Evolutionary conservation across 2,888 invertebrate species (phyloP).

Genomic region (Zhuqinia jingwanae): DNA sequence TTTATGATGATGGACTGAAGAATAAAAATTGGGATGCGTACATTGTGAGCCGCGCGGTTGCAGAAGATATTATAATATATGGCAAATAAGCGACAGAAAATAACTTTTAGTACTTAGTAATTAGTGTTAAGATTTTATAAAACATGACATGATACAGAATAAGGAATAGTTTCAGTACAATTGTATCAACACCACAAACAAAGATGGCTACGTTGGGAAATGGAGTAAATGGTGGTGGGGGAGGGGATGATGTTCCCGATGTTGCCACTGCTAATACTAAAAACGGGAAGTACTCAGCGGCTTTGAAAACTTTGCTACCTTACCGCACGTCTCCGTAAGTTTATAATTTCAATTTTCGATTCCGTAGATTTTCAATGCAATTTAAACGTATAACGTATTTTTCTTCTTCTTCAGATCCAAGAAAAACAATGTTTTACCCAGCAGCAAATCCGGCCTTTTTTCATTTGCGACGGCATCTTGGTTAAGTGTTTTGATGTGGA

Average conservation of each 20-base stretch:
- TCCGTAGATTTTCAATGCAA: not conserved
- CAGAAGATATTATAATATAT: no score
- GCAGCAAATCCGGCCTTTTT: conserved; percentile 80
- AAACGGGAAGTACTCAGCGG: conserved; percentile 70
- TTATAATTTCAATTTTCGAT: no score
- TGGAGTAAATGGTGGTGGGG: conserved; percentile 18
- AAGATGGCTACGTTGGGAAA: conserved; percentile 18
- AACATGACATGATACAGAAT: no score
- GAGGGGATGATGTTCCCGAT: conserved; percentile 32
- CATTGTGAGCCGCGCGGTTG: no score
- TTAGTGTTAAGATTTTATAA: no score
- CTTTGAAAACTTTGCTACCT: conserved; percentile 73
- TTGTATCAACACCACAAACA: no score
- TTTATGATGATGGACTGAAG: no score
- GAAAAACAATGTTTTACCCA: conserved; percentile 75
- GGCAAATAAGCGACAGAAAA: no score
- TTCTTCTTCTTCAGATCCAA: conserved; percentile 56
- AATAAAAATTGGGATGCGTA: no score
- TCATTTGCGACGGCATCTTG: conserved; percentile 81
- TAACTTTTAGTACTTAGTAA: no score
- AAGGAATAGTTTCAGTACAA: no score
- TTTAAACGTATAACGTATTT: not conserved
- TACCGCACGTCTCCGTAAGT: conserved; percentile 65
- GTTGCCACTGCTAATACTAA: not conserved
- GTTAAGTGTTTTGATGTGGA: conserved; percentile 81